Percentiles rank a stretch among this genome's conserved stretches.
These are phyloP conservation scores for Selene dorsalis DNA, from an alignment of 2,797 vertebrate species.

Conservation along the genomic window DNA sequence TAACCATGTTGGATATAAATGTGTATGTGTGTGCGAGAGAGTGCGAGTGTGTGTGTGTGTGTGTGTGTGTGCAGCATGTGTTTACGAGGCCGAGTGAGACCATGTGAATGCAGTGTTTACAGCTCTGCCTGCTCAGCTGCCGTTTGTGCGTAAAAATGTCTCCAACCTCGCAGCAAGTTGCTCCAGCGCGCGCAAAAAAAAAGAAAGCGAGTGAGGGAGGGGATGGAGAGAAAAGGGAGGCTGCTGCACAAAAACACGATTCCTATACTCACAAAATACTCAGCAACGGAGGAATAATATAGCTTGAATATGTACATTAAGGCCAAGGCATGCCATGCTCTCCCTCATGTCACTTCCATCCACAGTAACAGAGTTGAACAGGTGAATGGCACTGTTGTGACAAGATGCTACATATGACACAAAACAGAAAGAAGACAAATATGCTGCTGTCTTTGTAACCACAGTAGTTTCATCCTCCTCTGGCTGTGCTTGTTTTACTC, in stretches of 20 bases:
- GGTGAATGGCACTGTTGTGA: slow-evolving; percentile 5
- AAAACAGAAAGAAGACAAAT: background rate
- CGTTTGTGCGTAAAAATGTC: slow-evolving; percentile 69
- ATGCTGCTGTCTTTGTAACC: background rate
- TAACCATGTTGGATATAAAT: background rate
- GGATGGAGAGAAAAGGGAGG: background rate
- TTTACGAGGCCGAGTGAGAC: background rate
- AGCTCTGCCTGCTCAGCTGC: slow-evolving; percentile 31
- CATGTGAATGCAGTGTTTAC: slow-evolving; percentile 38
- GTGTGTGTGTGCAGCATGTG: slow-evolving; percentile 13
- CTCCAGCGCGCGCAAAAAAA: slow-evolving; percentile 25
- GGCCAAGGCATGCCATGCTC: background rate
- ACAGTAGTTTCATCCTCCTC: background rate
- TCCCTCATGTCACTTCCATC: slow-evolving; percentile 1
- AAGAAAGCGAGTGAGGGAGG: background rate
- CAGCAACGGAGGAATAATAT: background rate
- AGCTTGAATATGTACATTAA: background rate
- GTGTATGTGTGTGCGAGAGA: background rate
- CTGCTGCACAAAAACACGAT: background rate
- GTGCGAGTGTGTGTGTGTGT: background rate
- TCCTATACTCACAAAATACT: background rate
- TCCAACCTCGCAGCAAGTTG: slow-evolving; percentile 32
- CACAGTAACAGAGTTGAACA: background rate
- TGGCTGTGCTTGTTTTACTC: background rate
- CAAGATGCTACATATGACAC: slow-evolving; percentile 6